Base-by-base conservation (phyloP, 2,888 invertebrate genomes). In the Drosophila subquinaria region DNA sequence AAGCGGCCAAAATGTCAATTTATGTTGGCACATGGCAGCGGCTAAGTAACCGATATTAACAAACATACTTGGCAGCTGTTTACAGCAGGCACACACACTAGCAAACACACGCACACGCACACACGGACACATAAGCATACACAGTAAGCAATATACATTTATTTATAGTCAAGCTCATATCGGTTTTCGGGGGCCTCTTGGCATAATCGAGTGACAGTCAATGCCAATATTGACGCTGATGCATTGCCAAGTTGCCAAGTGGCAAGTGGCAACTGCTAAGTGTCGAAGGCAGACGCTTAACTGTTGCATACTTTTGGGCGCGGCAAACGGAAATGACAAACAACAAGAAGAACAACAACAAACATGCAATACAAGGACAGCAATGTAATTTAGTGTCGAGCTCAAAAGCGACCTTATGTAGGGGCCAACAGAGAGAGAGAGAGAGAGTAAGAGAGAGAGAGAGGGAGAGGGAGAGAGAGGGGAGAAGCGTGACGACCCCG, bases 141-240 rank as follows among this genome's bases (percentile, higher is more conserved):
- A 45, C 4, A 8, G 11, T 30, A 5, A 45, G 56, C 45, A 45
- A 45, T 57, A 45, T 57, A 45, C 50, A 23, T 55, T 30, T 69
- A 69, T 67, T 69, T 81, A 67, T 60, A 64, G 79, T 20, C 57
- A 42, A 63, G 50, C 69, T 73, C 51, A 59, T 73, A 82, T 73
- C 69, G 59, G 47, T 38, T 53, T 79, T 55, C 72, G 20, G 51
- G 33, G 20, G 61, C 48, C 56, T 42, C 55, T 74, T 60, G 67
- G 65, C 65, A 69, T 69, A 67, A 72, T 62, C 81, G 61, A 70
- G 53, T 78, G 79, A 68, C 65, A 68, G 45, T 55, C 50, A 56
- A 66, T 74, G 82, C 71, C 88, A 85, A 89, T 85, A 77, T 85
- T 85, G 82, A 88, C 74, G 82, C 82, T 84, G 85, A 87, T 85